Conservation (phyloP, 2,113 vertebrate genomes). For the Nibea albiflora region DNA sequence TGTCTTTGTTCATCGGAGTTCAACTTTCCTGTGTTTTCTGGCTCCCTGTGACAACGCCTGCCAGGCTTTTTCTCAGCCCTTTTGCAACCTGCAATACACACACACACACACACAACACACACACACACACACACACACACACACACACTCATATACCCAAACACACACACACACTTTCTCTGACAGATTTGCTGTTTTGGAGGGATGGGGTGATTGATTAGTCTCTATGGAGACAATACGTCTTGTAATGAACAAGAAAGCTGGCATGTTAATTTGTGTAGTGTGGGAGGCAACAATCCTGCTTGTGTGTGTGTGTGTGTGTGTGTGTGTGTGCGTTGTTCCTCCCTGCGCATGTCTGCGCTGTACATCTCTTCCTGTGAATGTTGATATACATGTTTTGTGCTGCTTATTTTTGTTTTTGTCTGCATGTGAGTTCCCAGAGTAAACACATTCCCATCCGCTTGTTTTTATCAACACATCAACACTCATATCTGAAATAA, state of each 20-base stretch:
- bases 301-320: slow-evolving; percentile 29
- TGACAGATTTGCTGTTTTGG: slow-evolving; percentile 57
- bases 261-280: slow-evolving; percentile 71
- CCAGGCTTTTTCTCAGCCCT: slow-evolving; percentile 47
- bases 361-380: not conserved
- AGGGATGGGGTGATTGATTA: slow-evolving; percentile 73
- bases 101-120: not conserved
- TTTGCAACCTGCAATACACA: slow-evolving; percentile 5
- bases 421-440: not conserved
- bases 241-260: slow-evolving; percentile 74
- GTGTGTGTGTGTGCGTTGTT: slow-evolving; percentile 31
- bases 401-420: not conserved
- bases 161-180: slow-evolving; percentile 5
- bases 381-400: not conserved
- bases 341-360: not conserved
- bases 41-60: slow-evolving; percentile 49
- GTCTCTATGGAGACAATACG: slow-evolving; percentile 66
- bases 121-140: not conserved
- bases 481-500: no score
- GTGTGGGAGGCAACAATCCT: slow-evolving; percentile 40
- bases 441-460: not conserved
- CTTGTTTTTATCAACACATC: no score
- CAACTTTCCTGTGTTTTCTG: slow-evolving; percentile 45
- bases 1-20: slow-evolving; percentile 53
- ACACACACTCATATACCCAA: not conserved